phyloP scores from a whole-genome alignment of 2,113 vertebrate species.

The Menidia beryllina region DNA sequence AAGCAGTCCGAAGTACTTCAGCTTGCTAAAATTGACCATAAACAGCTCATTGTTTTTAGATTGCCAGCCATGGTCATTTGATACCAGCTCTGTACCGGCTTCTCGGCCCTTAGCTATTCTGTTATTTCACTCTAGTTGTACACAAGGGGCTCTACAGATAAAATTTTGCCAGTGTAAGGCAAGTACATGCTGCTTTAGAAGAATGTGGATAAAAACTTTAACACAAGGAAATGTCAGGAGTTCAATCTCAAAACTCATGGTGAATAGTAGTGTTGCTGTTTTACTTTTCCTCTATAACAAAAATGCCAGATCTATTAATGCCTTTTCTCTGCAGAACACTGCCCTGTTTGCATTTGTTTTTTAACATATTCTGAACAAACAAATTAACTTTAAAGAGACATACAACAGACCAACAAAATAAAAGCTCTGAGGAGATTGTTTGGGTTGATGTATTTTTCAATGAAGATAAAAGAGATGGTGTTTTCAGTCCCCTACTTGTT shows the following conservation, averaged over 20 bases:
- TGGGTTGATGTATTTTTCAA: slow-evolving; percentile 19
- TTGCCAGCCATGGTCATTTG: slow-evolving; percentile 74
- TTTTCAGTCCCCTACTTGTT: slow-evolving; percentile 38
- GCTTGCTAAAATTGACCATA: slow-evolving; percentile 77
- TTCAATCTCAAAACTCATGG: slow-evolving; percentile 40
- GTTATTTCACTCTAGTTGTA: slow-evolving; percentile 72
- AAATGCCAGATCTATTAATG: slow-evolving; percentile 14
- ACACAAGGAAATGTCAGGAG: slow-evolving; percentile 51
- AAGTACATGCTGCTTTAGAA: slow-evolving; percentile 43
- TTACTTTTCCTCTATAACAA: slow-evolving; percentile 40
- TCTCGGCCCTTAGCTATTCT: slow-evolving; percentile 65
- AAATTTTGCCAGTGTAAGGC: slow-evolving; percentile 65
- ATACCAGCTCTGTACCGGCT: slow-evolving; percentile 65
- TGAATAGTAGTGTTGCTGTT: slow-evolving; percentile 37
- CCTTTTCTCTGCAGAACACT: background rate
- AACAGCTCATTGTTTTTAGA: slow-evolving; percentile 79
- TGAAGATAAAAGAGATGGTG: slow-evolving; percentile 35
- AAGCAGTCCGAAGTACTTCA: slow-evolving; percentile 64
- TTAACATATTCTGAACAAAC: slow-evolving; percentile 13
- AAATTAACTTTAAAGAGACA: slow-evolving; percentile 21
- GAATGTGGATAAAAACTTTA: slow-evolving; percentile 40
- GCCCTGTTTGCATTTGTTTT: slow-evolving; percentile 32
- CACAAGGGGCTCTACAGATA: slow-evolving; percentile 62
- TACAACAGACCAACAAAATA: background rate
- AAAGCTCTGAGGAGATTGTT: slow-evolving; percentile 32